Percentiles rank a stretch among this genome's conserved stretches.
Conservation (phyloP, 2,888 invertebrate genomes). For the Drosophila kokeensis region DNA sequence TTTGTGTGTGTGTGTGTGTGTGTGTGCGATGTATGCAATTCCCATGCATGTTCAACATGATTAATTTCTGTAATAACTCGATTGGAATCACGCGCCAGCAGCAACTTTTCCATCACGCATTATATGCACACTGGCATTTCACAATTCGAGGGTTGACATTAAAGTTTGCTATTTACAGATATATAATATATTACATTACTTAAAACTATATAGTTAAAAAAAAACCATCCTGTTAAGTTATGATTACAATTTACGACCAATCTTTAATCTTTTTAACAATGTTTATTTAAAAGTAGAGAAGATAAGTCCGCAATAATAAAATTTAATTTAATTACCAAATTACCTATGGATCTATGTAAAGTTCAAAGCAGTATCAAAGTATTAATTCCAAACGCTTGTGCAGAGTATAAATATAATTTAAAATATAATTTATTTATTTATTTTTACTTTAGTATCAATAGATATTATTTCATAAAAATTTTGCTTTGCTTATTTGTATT, state of each 20-base stretch:
- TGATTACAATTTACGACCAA: not conserved
- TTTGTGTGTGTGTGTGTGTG: conserved; percentile 22
- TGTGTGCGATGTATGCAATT: conserved; percentile 68
- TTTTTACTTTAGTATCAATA: no score
- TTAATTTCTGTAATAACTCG: conserved; percentile 82
- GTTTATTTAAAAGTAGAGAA: not conserved
- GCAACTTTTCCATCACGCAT: conserved; percentile 80
- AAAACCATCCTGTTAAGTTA: not conserved
- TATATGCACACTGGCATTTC: conserved; percentile 51
- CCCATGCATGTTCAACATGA: conserved; percentile 81
- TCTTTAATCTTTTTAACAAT: not conserved
- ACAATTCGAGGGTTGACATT: conserved; percentile 22
- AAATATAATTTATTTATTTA: no score
- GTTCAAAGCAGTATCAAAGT: not conserved
- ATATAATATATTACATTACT: not conserved
- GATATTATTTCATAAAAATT: no score
- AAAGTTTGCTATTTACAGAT: not conserved
- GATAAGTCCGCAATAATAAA: not conserved
- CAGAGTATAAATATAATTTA: not conserved
- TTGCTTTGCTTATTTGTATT: no score
- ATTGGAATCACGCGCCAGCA: conserved; percentile 82
- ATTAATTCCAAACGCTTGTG: not conserved
- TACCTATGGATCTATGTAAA: not conserved
- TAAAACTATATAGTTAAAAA: not conserved
- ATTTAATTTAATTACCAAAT: not conserved